A percentile compares a stretch with the other conserved stretches of the same genome.
Evolutionary conservation across 1,140 invertebrate genomes (phyloP).

Genomic region (Andrena cerasifolii): DNA sequence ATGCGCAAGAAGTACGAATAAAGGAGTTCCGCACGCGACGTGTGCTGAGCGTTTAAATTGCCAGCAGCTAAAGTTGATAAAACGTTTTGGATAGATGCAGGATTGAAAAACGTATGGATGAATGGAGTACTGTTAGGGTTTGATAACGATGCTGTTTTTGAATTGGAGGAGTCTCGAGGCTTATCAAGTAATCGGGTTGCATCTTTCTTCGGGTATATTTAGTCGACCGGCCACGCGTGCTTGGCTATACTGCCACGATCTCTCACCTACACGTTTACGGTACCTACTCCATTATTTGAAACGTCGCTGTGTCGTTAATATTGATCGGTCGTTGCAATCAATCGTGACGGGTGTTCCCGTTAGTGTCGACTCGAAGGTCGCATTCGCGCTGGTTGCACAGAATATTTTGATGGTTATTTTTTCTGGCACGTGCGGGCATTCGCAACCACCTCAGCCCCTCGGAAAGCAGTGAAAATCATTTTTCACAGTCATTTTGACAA

Average conservation of each 20-base stretch:
- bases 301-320: slow-evolving; percentile 16
- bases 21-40: too few species aligned
- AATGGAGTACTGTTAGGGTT: slow-evolving; percentile 32
- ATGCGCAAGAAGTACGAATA: too few species aligned
- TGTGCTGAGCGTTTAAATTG: too few species aligned
- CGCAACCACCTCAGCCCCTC: too few species aligned
- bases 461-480: too few species aligned
- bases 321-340: slow-evolving; percentile 16
- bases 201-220: slow-evolving; percentile 13
- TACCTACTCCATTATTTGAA: background rate
- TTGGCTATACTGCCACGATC: background rate
- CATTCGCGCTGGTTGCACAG: background rate
- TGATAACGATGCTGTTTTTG: slow-evolving; percentile 17
- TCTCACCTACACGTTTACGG: background rate
- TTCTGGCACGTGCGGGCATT: too few species aligned
- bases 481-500: too few species aligned
- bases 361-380: background rate
- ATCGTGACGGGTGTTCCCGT: slow-evolving; percentile 6
- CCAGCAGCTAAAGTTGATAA: too few species aligned
- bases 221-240: background rate
- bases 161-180: background rate
- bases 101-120: background rate
- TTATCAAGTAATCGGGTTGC: slow-evolving; percentile 40
- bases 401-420: background rate
- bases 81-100: too few species aligned